A percentile compares a stretch with the other conserved stretches of the same genome.
phyloP scores from a whole-genome alignment of 2,113 vertebrate species.

The Elephas maximus region DNA sequence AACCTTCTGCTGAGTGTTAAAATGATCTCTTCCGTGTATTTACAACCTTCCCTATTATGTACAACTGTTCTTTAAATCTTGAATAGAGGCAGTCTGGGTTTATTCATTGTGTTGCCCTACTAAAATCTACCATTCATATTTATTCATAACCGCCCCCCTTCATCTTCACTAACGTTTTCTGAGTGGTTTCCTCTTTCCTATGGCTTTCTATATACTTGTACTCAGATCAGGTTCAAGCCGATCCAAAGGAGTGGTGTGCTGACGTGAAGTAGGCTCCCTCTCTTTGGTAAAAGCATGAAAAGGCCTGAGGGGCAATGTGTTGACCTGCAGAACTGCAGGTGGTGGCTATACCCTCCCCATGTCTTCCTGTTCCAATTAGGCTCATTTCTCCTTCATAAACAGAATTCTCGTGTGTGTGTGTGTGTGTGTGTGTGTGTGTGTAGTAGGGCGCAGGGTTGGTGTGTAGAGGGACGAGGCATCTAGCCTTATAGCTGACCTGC shows the following conservation, averaged over 20 bases:
- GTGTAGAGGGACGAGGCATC: neutral
- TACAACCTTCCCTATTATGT: neutral
- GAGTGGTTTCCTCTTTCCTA: neutral
- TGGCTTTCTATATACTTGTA: neutral
- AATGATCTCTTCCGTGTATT: neutral
- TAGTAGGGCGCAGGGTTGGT: too few species aligned
- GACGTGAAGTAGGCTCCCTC: neutral
- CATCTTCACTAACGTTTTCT: neutral
- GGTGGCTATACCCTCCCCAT: neutral
- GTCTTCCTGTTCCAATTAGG: constrained; percentile 21
- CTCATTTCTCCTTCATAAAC: neutral
- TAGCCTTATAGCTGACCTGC: constrained; percentile 16
- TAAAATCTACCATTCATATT: constrained; percentile 15
- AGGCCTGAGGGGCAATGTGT: neutral
- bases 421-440: neutral
- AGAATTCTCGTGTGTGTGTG: neutral
- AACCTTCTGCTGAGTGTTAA: neutral
- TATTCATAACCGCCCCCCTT: neutral
- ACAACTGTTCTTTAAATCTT: constrained; percentile 14
- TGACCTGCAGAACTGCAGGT: neutral
- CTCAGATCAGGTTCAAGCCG: neutral
- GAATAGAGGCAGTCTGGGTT: neutral
- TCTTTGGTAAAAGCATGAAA: neutral
- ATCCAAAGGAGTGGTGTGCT: neutral
- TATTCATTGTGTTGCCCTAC: neutral